Evolutionary conservation across 1,140 invertebrate species (phyloP).

Genomic region (Lucilia sericata): DNA sequence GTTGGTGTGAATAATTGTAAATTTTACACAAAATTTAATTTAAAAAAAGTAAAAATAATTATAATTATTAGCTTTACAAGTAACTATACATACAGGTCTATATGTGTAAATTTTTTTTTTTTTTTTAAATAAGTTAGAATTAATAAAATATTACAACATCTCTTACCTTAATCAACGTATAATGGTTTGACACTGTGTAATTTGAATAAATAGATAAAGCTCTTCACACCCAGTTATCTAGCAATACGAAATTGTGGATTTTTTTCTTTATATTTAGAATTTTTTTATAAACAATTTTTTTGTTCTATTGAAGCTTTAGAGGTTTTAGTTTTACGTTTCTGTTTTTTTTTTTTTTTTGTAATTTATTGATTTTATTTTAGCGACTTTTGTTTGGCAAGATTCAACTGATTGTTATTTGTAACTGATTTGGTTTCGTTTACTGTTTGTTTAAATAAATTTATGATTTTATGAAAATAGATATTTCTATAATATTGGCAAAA

Average conservation of each 20-base stretch:
- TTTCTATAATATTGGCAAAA: neutral
- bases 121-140: too few relatives aligned
- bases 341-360: neutral
- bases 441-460: constrained; percentile 16
- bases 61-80: neutral
- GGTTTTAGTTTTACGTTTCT: neutral
- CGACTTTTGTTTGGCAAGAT: neutral
- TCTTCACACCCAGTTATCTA: constrained; percentile 9
- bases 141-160: neutral
- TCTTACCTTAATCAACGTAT: neutral
- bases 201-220: neutral
- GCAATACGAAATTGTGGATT: neutral
- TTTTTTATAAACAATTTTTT: neutral
- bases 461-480: neutral
- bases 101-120: too few relatives aligned
- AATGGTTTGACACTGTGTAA: neutral
- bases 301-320: neutral
- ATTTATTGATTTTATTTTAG: neutral
- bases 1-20: constrained; percentile 12
- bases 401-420: neutral
- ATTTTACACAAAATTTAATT: neutral
- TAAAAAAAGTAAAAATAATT: neutral
- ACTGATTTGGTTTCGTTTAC: neutral
- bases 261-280: neutral
- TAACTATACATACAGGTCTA: neutral